Evolutionary conservation across 1,140 invertebrate genomes (phyloP).

Genomic region (Papilio glaucus): DNA sequence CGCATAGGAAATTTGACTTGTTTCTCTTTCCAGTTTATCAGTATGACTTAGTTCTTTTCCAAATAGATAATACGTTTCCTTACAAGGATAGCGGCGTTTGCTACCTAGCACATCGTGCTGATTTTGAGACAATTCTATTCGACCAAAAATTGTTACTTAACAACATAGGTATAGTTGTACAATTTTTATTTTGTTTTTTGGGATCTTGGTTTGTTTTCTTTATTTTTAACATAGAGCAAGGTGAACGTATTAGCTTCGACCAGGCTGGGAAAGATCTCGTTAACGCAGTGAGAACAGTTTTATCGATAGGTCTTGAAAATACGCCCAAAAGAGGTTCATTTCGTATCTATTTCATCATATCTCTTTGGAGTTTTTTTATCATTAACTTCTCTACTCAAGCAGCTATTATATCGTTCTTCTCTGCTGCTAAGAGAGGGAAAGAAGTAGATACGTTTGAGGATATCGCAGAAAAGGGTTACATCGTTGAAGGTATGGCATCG

Average conservation of each 20-base stretch:
- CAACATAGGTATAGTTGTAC: conserved; percentile 48
- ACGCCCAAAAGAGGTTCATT: conserved; percentile 59
- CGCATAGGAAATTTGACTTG: conserved; percentile 66
- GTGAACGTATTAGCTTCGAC: conserved; percentile 53
- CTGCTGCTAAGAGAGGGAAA: conserved; percentile 67
- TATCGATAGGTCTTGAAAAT: conserved; percentile 62
- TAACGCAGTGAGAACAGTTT: conserved; percentile 61
- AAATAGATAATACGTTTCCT: conserved; percentile 65
- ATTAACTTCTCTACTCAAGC: conserved; percentile 76
- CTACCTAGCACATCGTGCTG: conserved; percentile 65
- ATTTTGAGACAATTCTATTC: conserved; percentile 67
- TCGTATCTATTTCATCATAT: conserved; percentile 61
- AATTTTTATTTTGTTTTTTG: conserved; percentile 61
- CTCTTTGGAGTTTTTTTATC: conserved; percentile 74
- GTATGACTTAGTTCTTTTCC: conserved; percentile 65
- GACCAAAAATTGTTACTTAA: conserved; percentile 57
- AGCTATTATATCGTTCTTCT: conserved; percentile 75
- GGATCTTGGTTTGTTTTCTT: conserved; percentile 67
- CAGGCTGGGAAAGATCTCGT: conserved; percentile 70
- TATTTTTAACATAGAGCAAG: conserved; percentile 59
- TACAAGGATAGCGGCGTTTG: conserved; percentile 73
- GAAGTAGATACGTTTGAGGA: conserved; percentile 78
- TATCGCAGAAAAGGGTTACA: conserved; percentile 68
- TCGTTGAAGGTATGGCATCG: conserved; percentile 73
- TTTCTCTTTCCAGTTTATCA: conserved; percentile 68